Evolutionary conservation across 1,140 invertebrate species (phyloP), one percentile per base, ranked within the genome.

Genomic region (Rhagoletis pomonella): DNA sequence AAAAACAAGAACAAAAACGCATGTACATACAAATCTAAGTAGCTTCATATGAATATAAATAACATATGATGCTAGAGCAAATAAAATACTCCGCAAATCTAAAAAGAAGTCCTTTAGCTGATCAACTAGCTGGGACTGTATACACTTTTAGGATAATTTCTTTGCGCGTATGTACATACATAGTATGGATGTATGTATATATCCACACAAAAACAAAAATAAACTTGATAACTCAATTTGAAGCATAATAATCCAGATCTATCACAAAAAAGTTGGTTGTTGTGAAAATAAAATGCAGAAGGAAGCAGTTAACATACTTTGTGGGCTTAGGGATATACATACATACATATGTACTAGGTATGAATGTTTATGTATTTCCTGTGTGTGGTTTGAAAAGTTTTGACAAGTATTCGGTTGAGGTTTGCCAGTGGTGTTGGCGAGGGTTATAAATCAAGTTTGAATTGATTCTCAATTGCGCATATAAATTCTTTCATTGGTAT

Each of bases 371-470:
- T 29, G 29, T 29, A 29, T 29, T 0, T 29, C 0, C 10, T 3
- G 50, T 3, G 50, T 7, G 5, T 55, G 50, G 10, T 5, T 55
- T 55, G 50, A 10, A 55, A 55, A 55, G 5, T 62, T 62, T n/a
- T 62, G 12, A 4, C 67, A 73, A 17, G 42, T 39, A 47, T 73
- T 73, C 4, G 4, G 4, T 73, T 73, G 39, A 47, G 67, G 42
- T 47, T 73, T 7, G 14, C 39, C 44, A 44, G 67, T 73, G 67
- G 67, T 73, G 67, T 47, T 9, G n/a, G 44, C 42, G 17, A 55
- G 42, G 73, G 50, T 29, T 81, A 81, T 81, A 81, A 81, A 81
- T 81, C 73, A 81, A 55, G 17, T 81, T 55, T 55, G 47, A 81
- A 55, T 47, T 47, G 44, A 77, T 17, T 77, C 47, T 77, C 44